A percentile compares a stretch with the other conserved stretches of the same genome.
These are phyloP conservation scores for Vollenhovia emeryi DNA, from an alignment of 1,140 invertebrate genomes.

Conservation along the genomic window DNA sequence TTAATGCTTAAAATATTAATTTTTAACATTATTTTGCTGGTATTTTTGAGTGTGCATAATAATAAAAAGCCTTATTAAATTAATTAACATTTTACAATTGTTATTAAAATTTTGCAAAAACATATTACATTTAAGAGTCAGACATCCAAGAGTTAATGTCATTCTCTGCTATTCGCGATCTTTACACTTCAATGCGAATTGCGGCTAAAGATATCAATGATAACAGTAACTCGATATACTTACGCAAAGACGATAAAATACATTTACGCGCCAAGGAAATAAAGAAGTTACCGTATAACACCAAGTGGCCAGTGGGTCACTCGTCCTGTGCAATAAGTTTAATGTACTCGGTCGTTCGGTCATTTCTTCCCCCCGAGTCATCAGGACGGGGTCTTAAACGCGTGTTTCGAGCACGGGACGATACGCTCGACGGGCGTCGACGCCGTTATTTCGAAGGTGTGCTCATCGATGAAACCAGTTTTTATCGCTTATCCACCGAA, in stretches of 20 bases:
- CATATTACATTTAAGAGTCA: too few relatives aligned
- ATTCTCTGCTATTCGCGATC: neutral
- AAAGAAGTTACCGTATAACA: neutral
- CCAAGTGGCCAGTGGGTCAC: slow-evolving; percentile 54
- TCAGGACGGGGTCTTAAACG: slow-evolving; percentile 55
- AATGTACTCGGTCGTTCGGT: slow-evolving; percentile 1
- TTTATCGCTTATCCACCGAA: slow-evolving; percentile 66
- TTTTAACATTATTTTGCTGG: too few relatives aligned
- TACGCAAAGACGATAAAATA: neutral
- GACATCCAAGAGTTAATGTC: too few relatives aligned
- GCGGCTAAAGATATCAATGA: neutral
- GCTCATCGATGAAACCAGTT: slow-evolving; percentile 67
- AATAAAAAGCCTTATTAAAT: too few relatives aligned
- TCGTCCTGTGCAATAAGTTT: neutral
- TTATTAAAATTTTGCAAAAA: too few relatives aligned
- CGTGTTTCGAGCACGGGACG: slow-evolving; percentile 14
- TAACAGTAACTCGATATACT: slow-evolving; percentile 20
- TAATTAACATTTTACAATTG: too few relatives aligned
- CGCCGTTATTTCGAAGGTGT: slow-evolving; percentile 70
- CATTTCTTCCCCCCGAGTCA: neutral
- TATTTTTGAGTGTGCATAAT: too few relatives aligned
- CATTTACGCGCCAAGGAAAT: neutral
- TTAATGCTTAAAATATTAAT: too few relatives aligned
- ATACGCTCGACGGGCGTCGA: slow-evolving; percentile 30
- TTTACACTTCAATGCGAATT: neutral